These are phyloP conservation scores for Phalacrocorax brasilianus DNA, from an alignment of 2,113 vertebrate species.

Conservation along the genomic window DNA sequence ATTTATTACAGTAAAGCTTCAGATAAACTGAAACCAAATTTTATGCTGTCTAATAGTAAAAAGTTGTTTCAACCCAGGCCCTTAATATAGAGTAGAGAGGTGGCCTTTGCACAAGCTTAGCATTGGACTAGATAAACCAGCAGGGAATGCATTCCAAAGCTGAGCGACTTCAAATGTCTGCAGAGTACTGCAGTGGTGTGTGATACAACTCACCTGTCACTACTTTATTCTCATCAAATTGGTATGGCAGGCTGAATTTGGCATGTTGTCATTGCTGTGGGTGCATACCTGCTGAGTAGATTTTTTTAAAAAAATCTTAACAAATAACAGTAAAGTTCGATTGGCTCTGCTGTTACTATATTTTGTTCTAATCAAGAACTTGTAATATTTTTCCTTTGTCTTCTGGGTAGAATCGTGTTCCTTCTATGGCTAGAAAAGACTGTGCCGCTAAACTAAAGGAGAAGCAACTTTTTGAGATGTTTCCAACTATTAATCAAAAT, in stretches of 20 bases:
- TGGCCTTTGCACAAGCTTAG: background rate
- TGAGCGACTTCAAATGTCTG: background rate
- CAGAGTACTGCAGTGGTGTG: background rate
- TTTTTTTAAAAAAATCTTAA: background rate
- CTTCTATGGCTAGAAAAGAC: constrained; percentile 80
- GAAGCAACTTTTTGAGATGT: constrained; percentile 86
- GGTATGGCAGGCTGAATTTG: background rate
- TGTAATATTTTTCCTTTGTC: constrained; percentile 2
- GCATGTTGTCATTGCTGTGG: background rate
- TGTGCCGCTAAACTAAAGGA: constrained; percentile 89
- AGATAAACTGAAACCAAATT: background rate
- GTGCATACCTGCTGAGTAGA: background rate
- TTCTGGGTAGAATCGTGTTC: constrained; percentile 78
- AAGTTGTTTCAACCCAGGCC: background rate
- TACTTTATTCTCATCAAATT: background rate
- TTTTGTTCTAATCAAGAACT: constrained; percentile 25
- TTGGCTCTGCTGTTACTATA: background rate
- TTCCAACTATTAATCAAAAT: constrained; percentile 88
- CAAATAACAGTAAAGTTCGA: background rate
- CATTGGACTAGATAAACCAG: background rate
- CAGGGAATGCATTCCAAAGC: background rate
- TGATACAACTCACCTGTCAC: background rate
- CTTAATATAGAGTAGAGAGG: background rate
- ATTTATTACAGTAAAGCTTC: background rate
- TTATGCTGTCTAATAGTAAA: background rate